Conservation (phyloP, 2,888 invertebrate species). For the Acleris cristana region DNA sequence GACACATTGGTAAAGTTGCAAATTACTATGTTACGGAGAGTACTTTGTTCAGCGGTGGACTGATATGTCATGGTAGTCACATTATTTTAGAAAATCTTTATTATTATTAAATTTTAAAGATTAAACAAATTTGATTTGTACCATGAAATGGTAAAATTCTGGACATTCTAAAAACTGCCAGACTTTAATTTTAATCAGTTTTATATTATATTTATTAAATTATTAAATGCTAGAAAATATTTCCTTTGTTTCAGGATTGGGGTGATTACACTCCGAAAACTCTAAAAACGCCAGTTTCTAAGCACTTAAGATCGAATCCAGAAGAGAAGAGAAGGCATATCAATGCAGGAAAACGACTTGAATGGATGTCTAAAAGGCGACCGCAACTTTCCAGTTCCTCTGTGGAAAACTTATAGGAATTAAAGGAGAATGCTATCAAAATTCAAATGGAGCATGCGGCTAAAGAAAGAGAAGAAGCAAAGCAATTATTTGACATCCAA, state of each 20-base stretch:
- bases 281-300: neutral
- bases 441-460: neutral
- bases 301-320: neutral
- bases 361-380: neutral
- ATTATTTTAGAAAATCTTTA: too few species aligned
- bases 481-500: neutral
- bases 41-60: too few species aligned
- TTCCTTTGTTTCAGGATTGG: constrained; percentile 1
- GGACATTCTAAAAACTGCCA: too few species aligned
- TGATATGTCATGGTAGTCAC: too few species aligned
- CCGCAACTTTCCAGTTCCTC: neutral
- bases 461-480: neutral
- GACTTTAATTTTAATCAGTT: too few species aligned
- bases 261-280: neutral
- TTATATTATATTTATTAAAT: too few species aligned
- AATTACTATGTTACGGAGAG: neutral
- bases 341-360: constrained; percentile 3
- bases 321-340: neutral
- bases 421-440: neutral
- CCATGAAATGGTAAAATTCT: too few species aligned
- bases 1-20: constrained; percentile 1
- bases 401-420: neutral
- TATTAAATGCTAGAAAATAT: neutral
- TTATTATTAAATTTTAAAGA: too few species aligned
- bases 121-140: too few species aligned